Evolutionary conservation across 2,888 invertebrate genomes (phyloP), one percentile per base, ranked within the genome.

Genomic region (Euplexia lucipara): DNA sequence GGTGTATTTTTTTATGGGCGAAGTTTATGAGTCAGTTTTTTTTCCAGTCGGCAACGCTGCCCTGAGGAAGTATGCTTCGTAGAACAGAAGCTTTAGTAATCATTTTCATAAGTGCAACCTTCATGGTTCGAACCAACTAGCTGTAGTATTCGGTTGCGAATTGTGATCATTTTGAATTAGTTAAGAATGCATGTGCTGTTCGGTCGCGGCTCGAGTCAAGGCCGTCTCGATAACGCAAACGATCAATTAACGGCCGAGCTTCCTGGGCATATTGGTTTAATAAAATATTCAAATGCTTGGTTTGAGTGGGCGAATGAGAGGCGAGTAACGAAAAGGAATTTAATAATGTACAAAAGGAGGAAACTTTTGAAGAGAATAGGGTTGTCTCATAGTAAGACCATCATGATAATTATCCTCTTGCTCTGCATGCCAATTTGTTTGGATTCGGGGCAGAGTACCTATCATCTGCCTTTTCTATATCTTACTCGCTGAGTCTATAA

Each of bases 161-260:
- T 72, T 71, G 59, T 75, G 68, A 48, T 60, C 59, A 53, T 69
- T 58, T 69, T 53, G 66, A 78, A 78, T 73, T 68, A 73, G 61
- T 75, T 56, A 62, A 78, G 54, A 72, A 51, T 78, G 75, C 78
- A 67, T 66, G 70, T 74, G 56, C 53, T 56, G 56, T 62, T 70
- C 61, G 57, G 71, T 68, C 70, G 66, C 58, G 52, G 54, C 51
- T 48, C 56, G 61, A 72, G 52, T 70, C 81, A 80, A 82, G 81
- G 82, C 60, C 71, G 68, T 66, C 52, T 82, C 70, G 71, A 79
- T 81, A 78, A 57, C 63, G 66, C 64, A 65, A 59, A 70, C 67
- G 76, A 59, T 72, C 82, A 72, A 81, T 81, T 75, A 72, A 81
- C 44, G 51, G 57, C 52, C 42, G 35, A 52, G 59, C 57, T 65